phyloP scores from a whole-genome alignment of 35 echinoderm and acorn worm genomes.

The Apostichopus parvimensis region DNA sequence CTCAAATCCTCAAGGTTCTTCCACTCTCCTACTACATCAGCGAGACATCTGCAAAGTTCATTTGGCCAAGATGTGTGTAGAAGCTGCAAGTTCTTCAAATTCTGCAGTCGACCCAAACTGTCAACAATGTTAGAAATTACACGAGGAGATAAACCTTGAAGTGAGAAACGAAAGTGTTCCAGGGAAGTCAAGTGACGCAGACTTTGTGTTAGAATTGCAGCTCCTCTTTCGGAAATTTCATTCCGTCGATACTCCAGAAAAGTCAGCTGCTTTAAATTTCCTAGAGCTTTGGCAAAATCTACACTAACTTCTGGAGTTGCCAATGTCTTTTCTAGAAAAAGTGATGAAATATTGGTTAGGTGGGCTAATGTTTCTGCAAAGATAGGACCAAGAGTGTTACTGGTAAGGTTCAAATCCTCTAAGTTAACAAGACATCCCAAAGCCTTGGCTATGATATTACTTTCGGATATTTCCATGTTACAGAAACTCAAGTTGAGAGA shows the following conservation, averaged over 20 bases:
- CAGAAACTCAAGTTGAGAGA: slow-evolving; percentile 34
- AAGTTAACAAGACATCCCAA: background rate
- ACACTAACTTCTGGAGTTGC: background rate
- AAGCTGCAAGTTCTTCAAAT: slow-evolving; percentile 14
- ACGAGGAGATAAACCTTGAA: background rate
- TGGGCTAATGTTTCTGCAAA: slow-evolving; percentile 11
- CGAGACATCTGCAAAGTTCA: background rate
- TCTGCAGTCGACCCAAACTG: background rate
- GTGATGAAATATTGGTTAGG: background rate
- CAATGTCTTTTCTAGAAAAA: slow-evolving; percentile 42
- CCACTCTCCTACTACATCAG: background rate
- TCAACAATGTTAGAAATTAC: background rate
- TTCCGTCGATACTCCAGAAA: slow-evolving; percentile 30
- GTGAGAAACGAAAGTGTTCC: slow-evolving; percentile 8
- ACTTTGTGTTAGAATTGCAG: background rate
- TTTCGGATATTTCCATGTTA: background rate
- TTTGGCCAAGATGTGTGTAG: slow-evolving; percentile 26
- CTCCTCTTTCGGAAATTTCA: background rate
- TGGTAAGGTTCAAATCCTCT: slow-evolving; percentile 21
- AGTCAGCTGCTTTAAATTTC: background rate
- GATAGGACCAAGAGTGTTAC: slow-evolving; percentile 2
- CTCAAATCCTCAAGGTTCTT: slow-evolving; percentile 12
- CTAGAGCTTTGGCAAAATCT: slow-evolving; percentile 6
- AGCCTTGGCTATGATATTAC: background rate
- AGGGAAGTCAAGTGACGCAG: background rate